Evolutionary conservation across 2,113 vertebrate species (phyloP).

Genomic region (Ochotona curzoniae): DNA sequence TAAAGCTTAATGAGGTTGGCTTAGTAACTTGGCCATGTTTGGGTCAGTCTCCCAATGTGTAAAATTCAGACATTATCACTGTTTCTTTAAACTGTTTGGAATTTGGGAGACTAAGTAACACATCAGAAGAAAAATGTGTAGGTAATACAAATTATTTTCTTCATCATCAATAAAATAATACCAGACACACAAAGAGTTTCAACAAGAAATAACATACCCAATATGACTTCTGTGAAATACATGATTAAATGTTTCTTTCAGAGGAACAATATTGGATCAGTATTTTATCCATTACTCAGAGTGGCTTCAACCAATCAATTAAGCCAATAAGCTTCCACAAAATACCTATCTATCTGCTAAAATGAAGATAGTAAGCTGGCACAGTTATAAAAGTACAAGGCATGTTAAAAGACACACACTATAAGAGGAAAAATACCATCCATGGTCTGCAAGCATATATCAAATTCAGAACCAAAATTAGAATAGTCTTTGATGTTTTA

Average conservation of each 20-base stretch:
- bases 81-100: constrained; percentile 3
- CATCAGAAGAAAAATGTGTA: background rate
- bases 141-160: background rate
- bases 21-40: background rate
- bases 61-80: background rate
- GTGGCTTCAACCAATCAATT: constrained; percentile 28
- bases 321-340: constrained; percentile 40
- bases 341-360: constrained; percentile 29
- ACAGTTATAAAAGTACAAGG: background rate
- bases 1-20: background rate
- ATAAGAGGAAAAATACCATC: background rate
- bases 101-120: background rate
- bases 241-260: constrained; percentile 41
- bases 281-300: constrained; percentile 51
- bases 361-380: constrained; percentile 50
- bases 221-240: constrained; percentile 9
- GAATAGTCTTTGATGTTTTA: constrained; percentile 45
- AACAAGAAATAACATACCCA: constrained; percentile 8
- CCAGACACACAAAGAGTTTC: background rate
- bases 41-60: background rate
- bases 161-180: constrained; percentile 14
- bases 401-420: background rate
- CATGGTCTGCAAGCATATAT: background rate
- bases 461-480: constrained; percentile 26
- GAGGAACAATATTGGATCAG: constrained; percentile 36